Conservation (phyloP, 35 echinoderm and acorn worm genomes). For the Anneissia japonica region DNA sequence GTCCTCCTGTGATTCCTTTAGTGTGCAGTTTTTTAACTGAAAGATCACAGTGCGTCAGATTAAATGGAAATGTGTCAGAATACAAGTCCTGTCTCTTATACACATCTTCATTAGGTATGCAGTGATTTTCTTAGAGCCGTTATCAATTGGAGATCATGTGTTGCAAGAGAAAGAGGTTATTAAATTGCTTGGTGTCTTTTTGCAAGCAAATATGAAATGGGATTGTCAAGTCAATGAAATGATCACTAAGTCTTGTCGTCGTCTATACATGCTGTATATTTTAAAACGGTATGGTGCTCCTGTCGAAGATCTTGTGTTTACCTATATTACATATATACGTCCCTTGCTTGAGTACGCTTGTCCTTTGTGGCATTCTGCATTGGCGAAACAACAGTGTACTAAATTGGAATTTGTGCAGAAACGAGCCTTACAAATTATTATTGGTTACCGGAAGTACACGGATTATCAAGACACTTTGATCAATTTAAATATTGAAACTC, state of each 20-base stretch:
- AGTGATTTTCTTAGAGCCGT: background rate
- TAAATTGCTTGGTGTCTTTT: background rate
- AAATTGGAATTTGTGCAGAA: background rate
- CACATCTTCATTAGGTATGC: background rate
- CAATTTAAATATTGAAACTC: background rate
- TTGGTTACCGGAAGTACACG: background rate
- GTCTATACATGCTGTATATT: background rate
- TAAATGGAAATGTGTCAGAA: background rate
- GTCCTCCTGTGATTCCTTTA: background rate
- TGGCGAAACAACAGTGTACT: background rate
- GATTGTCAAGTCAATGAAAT: background rate
- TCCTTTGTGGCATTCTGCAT: background rate
- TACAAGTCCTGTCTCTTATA: background rate
- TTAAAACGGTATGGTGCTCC: background rate
- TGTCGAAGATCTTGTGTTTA: background rate
- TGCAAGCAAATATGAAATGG: background rate
- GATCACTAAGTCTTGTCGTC: background rate
- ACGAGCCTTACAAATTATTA: background rate
- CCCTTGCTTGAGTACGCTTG: background rate
- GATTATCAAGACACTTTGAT: background rate
- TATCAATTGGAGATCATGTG: background rate
- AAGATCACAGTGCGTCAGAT: background rate
- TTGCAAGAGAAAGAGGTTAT: background rate
- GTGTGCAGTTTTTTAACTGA: conserved; percentile 29
- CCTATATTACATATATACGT: background rate